Base-by-base conservation (phyloP, 2,797 vertebrate genomes). In the Cottoperca gobio region DNA sequence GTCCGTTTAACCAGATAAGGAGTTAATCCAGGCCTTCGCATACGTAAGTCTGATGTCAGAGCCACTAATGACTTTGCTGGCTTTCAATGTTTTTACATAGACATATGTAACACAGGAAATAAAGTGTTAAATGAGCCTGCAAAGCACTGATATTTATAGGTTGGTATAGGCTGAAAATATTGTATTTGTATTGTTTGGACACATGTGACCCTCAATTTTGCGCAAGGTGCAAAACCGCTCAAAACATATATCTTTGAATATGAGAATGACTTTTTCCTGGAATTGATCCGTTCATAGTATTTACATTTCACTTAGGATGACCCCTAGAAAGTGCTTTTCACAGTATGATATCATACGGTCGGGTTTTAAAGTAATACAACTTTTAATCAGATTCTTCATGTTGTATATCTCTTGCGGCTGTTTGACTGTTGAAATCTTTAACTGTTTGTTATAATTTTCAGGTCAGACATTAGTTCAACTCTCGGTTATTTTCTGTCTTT, bases 1-100 rank as follows among this genome's bases (percentile, higher is more conserved):
- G 77, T 83, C 78, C 68, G 45, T 88, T 91, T 89, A 88, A 91
- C 82, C 87, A 91, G 89, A 93, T 92, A 90, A 92, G 90, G 78
- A 89, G 79, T 86, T 86, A 87, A 81, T 88, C 81, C 79, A 88
- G 81, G 76, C 83, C 83, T 90, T 78, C n/a, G n/a, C n/a, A n/a
- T n/a, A 81, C 71, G 82, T 78, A 80, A 81, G 84, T 79, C 84
- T 85, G 72, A 89, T 87, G 82, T 91, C 81, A 88, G 70, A 82
- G 81, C 89, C 83, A 78, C 76, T 87, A 91, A 89, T 84, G 80
- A 91, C 76, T 91, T 82, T 87, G 70, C 81, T 84, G 83, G 85
- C 73, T 82, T 80, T 84, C 21, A 12, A 50, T 78, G 61, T 78
- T 89, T 93, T 84, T 55, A 66, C 65, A 70, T 45, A 74, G 78